These are phyloP conservation scores for Drosophila kanekoi DNA, from an alignment of 2,888 invertebrate genomes.

Conservation along the genomic window DNA sequence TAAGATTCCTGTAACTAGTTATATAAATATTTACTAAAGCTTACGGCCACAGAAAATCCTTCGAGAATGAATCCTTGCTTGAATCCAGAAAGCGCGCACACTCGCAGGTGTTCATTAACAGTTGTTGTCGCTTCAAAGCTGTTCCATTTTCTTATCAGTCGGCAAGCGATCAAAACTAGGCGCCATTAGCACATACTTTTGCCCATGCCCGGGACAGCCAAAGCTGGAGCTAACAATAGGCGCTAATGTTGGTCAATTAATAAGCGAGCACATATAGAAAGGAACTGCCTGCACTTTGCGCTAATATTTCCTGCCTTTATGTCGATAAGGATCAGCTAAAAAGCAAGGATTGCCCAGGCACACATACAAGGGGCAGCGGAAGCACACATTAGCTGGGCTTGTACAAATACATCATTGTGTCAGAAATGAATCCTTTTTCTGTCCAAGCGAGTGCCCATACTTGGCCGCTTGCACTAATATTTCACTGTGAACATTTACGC, in stretches of 20 bases:
- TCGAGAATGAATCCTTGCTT: too few relatives aligned
- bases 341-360: conserved; percentile 68
- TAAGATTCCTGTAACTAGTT: too few relatives aligned
- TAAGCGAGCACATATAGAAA: conserved; percentile 39
- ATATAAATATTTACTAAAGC: too few relatives aligned
- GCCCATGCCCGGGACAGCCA: background rate
- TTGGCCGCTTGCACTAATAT: conserved; percentile 30
- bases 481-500: conserved; percentile 59
- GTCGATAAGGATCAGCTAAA: conserved; percentile 64
- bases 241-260: conserved; percentile 77
- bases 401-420: conserved; percentile 72
- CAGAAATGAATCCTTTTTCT: conserved; percentile 75
- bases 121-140: conserved; percentile 1
- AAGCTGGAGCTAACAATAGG: conserved; percentile 61
- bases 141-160: conserved; percentile 46
- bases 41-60: too few relatives aligned
- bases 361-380: conserved; percentile 44
- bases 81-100: too few relatives aligned
- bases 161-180: conserved; percentile 51
- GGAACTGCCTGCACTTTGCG: conserved; percentile 53
- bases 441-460: conserved; percentile 5
- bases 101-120: background rate
- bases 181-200: conserved; percentile 73
- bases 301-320: conserved; percentile 71
- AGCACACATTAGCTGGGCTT: conserved; percentile 56